These are phyloP conservation scores for Aphidoletes aphidimyza DNA, from an alignment of 2,888 invertebrate genomes.

Conservation along the genomic window DNA sequence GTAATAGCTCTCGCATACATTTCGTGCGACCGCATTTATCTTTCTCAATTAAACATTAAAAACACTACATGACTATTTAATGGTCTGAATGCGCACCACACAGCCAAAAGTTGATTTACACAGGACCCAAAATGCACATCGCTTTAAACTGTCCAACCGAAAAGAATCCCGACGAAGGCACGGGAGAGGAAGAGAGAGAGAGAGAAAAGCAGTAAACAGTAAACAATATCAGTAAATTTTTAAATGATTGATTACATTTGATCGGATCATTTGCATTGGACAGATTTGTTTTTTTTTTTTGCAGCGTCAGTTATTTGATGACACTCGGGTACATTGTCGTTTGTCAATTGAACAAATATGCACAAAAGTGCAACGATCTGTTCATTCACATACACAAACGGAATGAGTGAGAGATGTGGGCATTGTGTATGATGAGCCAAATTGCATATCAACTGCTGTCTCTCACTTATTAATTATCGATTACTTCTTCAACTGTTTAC, in stretches of 20 bases:
- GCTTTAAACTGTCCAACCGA: neutral
- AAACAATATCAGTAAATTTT: conserved; percentile 51
- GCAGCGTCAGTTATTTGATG: neutral
- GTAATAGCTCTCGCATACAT: neutral
- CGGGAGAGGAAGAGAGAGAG: too few species aligned
- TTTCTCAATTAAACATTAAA: conserved; percentile 51
- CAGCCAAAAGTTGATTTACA: conserved; percentile 44
- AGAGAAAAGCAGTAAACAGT: conserved; percentile 19
- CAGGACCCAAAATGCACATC: neutral
- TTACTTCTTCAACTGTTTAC: conserved; percentile 33
- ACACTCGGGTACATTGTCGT: neutral
- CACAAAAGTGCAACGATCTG: conserved; percentile 33
- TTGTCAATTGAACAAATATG: conserved; percentile 23
- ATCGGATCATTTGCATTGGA: conserved; percentile 46
- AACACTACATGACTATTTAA: conserved; percentile 49
- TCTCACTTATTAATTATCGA: conserved; percentile 48
- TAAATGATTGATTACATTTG: conserved; percentile 51
- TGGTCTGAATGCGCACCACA: conserved; percentile 19
- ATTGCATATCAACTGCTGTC: conserved; percentile 37
- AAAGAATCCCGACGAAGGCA: neutral
- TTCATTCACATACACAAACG: neutral
- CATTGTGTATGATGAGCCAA: neutral
- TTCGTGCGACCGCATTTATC: conserved; percentile 34
- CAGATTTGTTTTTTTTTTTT: neutral
- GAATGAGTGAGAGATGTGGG: conserved; percentile 6